Base-by-base conservation (phyloP, 2,888 invertebrate genomes). In the Luffia ferchaultella region DNA sequence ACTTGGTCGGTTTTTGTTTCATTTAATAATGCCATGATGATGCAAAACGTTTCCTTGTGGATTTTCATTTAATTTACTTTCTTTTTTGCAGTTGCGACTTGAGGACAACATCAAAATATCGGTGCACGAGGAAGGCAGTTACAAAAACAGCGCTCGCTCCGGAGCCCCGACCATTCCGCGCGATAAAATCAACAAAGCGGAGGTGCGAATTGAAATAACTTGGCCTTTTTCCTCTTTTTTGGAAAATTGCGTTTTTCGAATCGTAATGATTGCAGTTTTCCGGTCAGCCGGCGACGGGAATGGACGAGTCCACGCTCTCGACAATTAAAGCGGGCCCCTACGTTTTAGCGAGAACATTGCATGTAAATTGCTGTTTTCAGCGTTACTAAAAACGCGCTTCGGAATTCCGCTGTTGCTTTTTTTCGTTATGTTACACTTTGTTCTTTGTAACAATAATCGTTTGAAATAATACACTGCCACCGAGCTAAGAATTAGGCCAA, bases 221-320 rank as follows among this genome's bases (percentile, higher is more conserved):
- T n/a, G 9, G 20, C n/a, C 20, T 49, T 20, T 43, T n/a, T 20
- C 19, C 42, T 43, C 16, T 19, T 42, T 49, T 42, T 20, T 5
- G 2, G 20, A 43, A 49, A 43, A 49, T 49, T 49, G 49, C 43
- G 41, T 49, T 49, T 49, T 49, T 49, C 20, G 19, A 42, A 42
- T 49, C 42, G 49, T 49, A 54, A 57, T 54, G 57, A 60, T 59
- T 57, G 45, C 50, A 50, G 47, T 58, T 59, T 59, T 57, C 55
- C 55, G 50, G 52, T 52, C 56, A 55, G 50, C 48, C 55, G 55
- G 57, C 59, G 58, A 50, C 58, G 55, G 52, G 56, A 55, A 49
- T 43, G 44, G 16, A n/a, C 49, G 49, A 20, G 42, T 42, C 49
- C 20, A 20, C 49, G 42, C 30, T 3, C 30, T 30, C 55, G 48